Percentiles rank a stretch among this genome's conserved stretches.
phyloP scores from a whole-genome alignment of 2,888 invertebrate species.

The Drosophila stalkeri region DNA sequence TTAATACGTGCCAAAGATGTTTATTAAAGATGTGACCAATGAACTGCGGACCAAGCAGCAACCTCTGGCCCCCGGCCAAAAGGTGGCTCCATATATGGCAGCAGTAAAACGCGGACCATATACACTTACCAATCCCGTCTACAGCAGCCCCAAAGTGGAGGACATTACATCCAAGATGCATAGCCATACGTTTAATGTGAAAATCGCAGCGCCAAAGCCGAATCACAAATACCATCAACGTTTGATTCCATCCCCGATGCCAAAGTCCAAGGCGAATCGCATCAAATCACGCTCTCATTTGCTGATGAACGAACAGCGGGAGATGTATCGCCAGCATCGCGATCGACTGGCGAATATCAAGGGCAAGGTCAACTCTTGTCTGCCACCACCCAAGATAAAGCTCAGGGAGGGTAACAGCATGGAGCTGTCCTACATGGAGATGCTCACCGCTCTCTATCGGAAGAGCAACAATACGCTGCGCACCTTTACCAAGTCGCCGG shows the following conservation, averaged over 20 bases:
- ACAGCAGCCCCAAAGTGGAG: constrained; percentile 29
- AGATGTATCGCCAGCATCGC: constrained; percentile 72
- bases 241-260: constrained; percentile 38
- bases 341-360: constrained; percentile 72
- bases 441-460: constrained; percentile 71
- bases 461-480: constrained; percentile 58
- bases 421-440: constrained; percentile 74
- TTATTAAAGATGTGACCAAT: constrained; percentile 52
- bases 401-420: constrained; percentile 57
- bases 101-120: constrained; percentile 57
- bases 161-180: constrained; percentile 30
- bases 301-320: constrained; percentile 55
- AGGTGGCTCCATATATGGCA: constrained; percentile 50
- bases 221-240: constrained; percentile 61
- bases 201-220: constrained; percentile 31
- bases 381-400: constrained; percentile 55
- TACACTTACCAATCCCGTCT: constrained; percentile 61
- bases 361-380: constrained; percentile 63
- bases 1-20: constrained; percentile 44
- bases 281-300: constrained; percentile 50
- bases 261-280: background rate
- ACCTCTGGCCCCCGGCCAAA: constrained; percentile 1
- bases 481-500: constrained; percentile 68
- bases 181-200: constrained; percentile 63
- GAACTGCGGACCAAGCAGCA: constrained; percentile 1